Base-by-base conservation (phyloP, 2,113 vertebrate species). In the Forbesichthys agassizii region DNA sequence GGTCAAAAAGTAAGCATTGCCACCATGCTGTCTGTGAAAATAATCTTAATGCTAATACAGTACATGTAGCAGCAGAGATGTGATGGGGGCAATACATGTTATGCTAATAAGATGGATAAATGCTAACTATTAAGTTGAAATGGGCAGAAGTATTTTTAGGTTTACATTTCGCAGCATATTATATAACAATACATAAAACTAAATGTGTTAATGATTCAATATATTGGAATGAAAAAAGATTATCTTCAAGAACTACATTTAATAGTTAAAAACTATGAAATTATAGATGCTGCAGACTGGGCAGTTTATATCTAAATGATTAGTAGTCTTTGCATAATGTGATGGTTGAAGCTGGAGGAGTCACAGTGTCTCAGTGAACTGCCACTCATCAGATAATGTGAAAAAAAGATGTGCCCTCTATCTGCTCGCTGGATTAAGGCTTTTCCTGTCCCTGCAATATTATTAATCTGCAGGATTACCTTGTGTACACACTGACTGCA, bases 1-100 rank as follows among this genome's bases (percentile, higher is more conserved):
- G 93, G 94, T 84, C 93, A 96, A 80, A 99, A 98, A 95, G 97
- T 98, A 87, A 77, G 70, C 79, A 64, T 79, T 9, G 7, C 47
- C 51, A 12, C 61, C 33, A 10, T 51, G 51, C 20, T 51, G 13
- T 0, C 76, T n/a, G 53, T 36, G 68, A 64, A 74, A 64, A 46
- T 20, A 84, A 83, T 82, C 56, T 69, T 77, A 33, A 3, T 5
- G 49, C 66, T 80, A 74, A 83, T 80, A 77, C 77, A 74, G 81
- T 80, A 77, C 78, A 70, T 8, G 16, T 57, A 46, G 66, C 67
- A 71, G 36, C 27, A 11, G 64, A 81, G 83, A 71, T 57, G 73
- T 72, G 77, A 75, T 61, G 77, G 82, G 74, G 79, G 73, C 71
- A 82, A 80, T 69, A 81, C 73, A 42, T 42, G 36, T 42, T 42